phyloP scores from a whole-genome alignment of 2,888 invertebrate species.

The Tipula lateralis region DNA sequence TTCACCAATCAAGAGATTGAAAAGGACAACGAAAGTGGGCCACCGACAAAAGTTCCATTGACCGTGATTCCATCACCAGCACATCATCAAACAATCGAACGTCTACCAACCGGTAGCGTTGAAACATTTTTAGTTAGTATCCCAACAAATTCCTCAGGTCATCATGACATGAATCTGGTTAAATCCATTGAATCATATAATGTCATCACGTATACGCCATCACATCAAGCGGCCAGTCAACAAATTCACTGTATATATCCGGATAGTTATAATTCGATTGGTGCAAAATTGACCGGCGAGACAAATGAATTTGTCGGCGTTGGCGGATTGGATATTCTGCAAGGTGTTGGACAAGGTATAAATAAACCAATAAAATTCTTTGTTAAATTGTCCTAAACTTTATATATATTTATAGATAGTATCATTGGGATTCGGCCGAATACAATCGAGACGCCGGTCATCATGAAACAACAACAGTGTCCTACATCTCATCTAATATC shows the following conservation, averaged over 20 bases:
- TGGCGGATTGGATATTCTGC: slow-evolving; percentile 47
- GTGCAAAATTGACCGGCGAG: slow-evolving; percentile 25
- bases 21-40: slow-evolving; percentile 45
- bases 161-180: neutral
- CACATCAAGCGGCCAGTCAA: neutral
- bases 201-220: neutral
- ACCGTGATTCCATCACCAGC: slow-evolving; percentile 46
- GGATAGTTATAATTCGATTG: neutral
- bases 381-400: neutral
- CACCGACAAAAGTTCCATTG: slow-evolving; percentile 39
- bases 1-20: slow-evolving; percentile 48
- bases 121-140: slow-evolving; percentile 33
- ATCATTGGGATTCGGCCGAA: slow-evolving; percentile 47
- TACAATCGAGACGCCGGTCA: slow-evolving; percentile 35
- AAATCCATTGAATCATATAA: neutral
- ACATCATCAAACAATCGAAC: neutral
- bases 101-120: slow-evolving; percentile 29
- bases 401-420: slow-evolving; percentile 41
- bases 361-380: neutral
- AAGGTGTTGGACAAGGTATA: slow-evolving; percentile 48
- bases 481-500: slow-evolving; percentile 36
- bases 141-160: slow-evolving; percentile 4
- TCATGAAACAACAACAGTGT: neutral
- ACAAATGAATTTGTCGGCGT: slow-evolving; percentile 45
- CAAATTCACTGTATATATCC: slow-evolving; percentile 26